Evolutionary conservation across 2,113 vertebrate genomes (phyloP), one percentile per base, ranked within the genome.

Genomic region (Cardinalis cardinalis): DNA sequence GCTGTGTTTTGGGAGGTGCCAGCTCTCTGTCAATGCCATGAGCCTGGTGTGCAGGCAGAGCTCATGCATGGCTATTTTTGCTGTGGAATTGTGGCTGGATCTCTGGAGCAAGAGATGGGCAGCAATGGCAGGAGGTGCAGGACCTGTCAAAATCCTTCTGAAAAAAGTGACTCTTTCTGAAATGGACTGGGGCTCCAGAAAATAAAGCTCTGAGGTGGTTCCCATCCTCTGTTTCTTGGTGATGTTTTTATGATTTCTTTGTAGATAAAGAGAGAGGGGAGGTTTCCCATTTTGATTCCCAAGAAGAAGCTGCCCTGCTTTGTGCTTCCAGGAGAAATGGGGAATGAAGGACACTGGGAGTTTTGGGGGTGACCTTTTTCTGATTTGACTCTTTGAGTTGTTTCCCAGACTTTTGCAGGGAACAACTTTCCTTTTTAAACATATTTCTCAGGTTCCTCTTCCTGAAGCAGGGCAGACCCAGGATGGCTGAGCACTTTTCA

Each of bases 41-140:
- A 69, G 78, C 73, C 56, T 77, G 71, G 40, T 43, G 51, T 64
- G 77, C 56, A 26, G 65, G 70, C 43, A 70, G 15, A 77, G 51
- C 61, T 52, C 2, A 1, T 25, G 24, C 4, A 0, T 0, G 2
- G 5, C 32, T 66, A 0, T 5, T 72, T 79, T 18, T 23, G 34
- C 8, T 6, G 49, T 48, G 77, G 40, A 56, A 64, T 14, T 2
- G 4, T 20, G 63, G 36, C 34, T 36, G 44, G 18, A 31, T 64
- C 83, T 79, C 34, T 32, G 48, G n/a, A 18, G 4, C 6, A 6
- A 26, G 56, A 43, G 68, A 14, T 19, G 84, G 72, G 78, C 60
- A 80, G 59, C 1, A 1, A 18, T 20, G 66, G 72, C 69, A 34
- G 77, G 72, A 73, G 43, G 12, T 65, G 55, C 59, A 55, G 59